Conservation (phyloP, 2,888 invertebrate genomes). For the Drosophila siamana region DNA sequence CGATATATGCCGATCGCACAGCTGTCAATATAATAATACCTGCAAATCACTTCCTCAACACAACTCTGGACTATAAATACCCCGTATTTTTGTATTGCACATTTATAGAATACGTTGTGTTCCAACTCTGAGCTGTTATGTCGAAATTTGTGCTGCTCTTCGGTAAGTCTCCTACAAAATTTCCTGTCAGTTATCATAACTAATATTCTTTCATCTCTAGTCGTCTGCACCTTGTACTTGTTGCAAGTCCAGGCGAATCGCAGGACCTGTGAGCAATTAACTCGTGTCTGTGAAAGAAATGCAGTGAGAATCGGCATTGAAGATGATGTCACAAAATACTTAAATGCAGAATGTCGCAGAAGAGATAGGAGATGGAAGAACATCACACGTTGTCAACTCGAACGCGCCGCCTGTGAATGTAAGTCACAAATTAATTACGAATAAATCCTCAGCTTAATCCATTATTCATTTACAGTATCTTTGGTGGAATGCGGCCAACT, state of each 20-base stretch:
- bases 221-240: constrained; percentile 37
- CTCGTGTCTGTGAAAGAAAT: constrained; percentile 21
- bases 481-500: constrained; percentile 39
- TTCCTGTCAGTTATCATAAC: not conserved
- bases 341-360: constrained; percentile 22
- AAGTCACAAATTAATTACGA: constrained; percentile 20
- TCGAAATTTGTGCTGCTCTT: constrained; percentile 32
- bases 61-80: constrained; percentile 33
- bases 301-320: constrained; percentile 26
- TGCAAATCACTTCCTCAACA: constrained; percentile 11
- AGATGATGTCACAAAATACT: not conserved
- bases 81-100: not conserved
- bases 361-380: constrained; percentile 40
- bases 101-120: constrained; percentile 4
- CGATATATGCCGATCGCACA: constrained; percentile 1
- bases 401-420: constrained; percentile 53
- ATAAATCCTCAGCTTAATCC: not conserved
- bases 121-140: not conserved
- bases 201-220: constrained; percentile 13
- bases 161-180: constrained; percentile 33
- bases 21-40: constrained; percentile 10
- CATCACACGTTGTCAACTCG: constrained; percentile 57
- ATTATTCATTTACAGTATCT: constrained; percentile 45
- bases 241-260: constrained; percentile 34
- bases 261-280: constrained; percentile 24